Base-by-base conservation (phyloP, 2,797 vertebrate species). In the Acanthurus leucopareius region DNA sequence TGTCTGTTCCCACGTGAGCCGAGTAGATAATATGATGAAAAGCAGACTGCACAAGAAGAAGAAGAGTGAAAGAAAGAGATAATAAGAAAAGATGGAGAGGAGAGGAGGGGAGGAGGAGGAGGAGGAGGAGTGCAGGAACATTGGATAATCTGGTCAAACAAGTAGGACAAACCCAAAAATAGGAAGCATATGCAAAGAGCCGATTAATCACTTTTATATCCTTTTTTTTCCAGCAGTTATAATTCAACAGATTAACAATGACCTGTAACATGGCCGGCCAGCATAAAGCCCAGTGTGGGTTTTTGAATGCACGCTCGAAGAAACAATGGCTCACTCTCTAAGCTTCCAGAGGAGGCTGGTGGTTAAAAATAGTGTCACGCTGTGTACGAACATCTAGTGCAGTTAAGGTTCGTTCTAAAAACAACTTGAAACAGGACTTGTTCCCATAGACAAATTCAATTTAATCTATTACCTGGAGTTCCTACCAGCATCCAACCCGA, bases 311-410 rank as follows among this genome's bases (percentile, higher is more conserved):
- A 48, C 5, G 32, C 66, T 74, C 38, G 15, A 54, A 81, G 59
- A 83, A 80, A 88, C 85, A 88, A 86, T 40, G 49, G 69, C 63
- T 85, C 75, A 14, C 81, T 89, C 81, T 89, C 69, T 49, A 1
- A 13, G 28, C 68, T 73, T 58, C 75, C 79, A 69, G 74, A 79
- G 86, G 80, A 88, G 88, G 84, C 64, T 3, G 38, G 2, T 9
- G 73, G 77, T 82, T 91, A 92, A 84, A 86, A 91, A 91, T 89
- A 91, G 82, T 49, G 62, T 42, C 40, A 35, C 1, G 44, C 59
- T 67, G 73, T 61, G 62, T 13, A n/a, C 28, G 51, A 79, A 74
- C 62, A 81, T 71, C 60, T 9, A 44, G 53, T 84, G 68, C 61
- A 69, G 51, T 66, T 82, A 70, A 84, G 65, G 48, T 28, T 70